Base-by-base conservation (phyloP, 2,113 vertebrate species). In the Hydropotes inermis region DNA sequence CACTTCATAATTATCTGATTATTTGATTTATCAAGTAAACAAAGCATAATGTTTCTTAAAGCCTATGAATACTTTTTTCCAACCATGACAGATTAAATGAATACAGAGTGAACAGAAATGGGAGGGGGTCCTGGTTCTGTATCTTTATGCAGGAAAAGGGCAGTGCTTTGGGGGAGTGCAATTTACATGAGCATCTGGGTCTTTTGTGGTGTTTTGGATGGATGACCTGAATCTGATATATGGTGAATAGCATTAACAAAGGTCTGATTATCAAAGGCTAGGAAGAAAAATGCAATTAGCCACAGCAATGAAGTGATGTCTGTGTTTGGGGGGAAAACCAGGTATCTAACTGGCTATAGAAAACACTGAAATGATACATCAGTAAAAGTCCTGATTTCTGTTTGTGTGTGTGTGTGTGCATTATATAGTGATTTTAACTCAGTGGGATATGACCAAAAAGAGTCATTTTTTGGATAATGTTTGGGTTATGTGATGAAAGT, bases 231-330 rank as follows among this genome's bases (percentile, higher is more conserved):
- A 83, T 87, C 93, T 95, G 89, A 95, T 70, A 55, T 92, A 93
- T 74, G 57, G n/a, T 97, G 95, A 98, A 97, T 96, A 91, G 96
- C 61, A 61, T 83, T 86, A 96, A 97, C 94, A 92, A 97, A 97
- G 87, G 89, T 95, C 95, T 96, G 83, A 28, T 87, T 97, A 96
- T 97, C 92, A 96, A 94, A 94, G 92, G 67, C 89, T 60, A 74
- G 50, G 60, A 76, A 84, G 93, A 92, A 89, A 96, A 97, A 96
- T 92, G 94, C 96, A 92, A 89, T 95, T 81, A 92, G 92, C 74
- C n/a, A 90, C 79, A 64, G 95, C 83, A 85, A 81, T 95, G 95
- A 97, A 89, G 89, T 95, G 93, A 61, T 61, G 94, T 91, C 97
- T 98, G 47, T 93, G 92, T 83, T 89, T 94, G 27, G 61, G 25